Base-by-base conservation (phyloP, 2,113 vertebrate genomes). In the Phaethornis superciliosus region DNA sequence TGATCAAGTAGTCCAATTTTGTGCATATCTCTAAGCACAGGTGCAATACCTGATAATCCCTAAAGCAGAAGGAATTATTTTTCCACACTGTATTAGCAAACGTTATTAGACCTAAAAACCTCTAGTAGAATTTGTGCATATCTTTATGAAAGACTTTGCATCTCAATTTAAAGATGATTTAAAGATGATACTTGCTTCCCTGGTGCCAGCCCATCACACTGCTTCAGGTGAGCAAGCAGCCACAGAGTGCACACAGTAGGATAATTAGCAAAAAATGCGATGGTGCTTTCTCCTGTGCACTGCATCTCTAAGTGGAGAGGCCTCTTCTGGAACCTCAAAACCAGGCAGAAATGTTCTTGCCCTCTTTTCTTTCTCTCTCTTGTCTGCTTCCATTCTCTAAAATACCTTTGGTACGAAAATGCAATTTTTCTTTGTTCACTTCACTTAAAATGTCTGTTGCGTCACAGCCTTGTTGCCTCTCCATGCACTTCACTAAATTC, bases 171-270 rank as follows among this genome's bases (percentile, higher is more conserved):
- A 92, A 89, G 77, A 24, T 1, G 1, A 68, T 89, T 89, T 91
- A 65, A 93, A 67, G 67, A 70, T 37, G 51, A 85, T 30, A 8
- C 30, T 77, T 15, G 3, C 54, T 68, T 78, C 46, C 37, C 47
- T 46, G 5, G 9, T 79, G 70, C 83, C 71, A 67, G 20, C 77
- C 56, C 21, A 20, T 75, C 54, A 14, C 52, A 27, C 6, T n/a
- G 52, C 72, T 92, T 33, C 55, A 33, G 76, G 70, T 14, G 0
- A 42, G 54, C 62, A 47, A 60, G 55, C 78, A 82, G 51, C 40
- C 80, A 68, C 2, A 1, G 58, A 65, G 26, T n/a, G 30, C n/a
- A 30, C 46, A 3, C 0, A 2, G 1, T 11, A 49, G 71, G 40
- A 58, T 70, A 63, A 85, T 79, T 64, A 79, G 27, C 46, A 85